These are phyloP conservation scores for Caenorhabditis japonica DNA, from an alignment of 2,888 invertebrate genomes.

Conservation along the genomic window DNA sequence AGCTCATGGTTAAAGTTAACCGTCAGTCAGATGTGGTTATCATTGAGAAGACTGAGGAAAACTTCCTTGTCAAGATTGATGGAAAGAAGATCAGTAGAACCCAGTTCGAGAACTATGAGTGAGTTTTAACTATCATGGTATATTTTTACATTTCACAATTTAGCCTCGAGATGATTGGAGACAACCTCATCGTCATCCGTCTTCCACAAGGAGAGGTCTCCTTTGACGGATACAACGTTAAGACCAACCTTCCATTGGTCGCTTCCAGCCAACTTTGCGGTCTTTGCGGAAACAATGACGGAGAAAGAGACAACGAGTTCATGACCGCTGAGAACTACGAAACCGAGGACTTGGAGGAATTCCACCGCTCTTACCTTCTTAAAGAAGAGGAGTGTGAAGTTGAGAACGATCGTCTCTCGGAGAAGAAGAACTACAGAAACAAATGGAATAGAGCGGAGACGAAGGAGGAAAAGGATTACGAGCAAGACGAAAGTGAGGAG, in stretches of 20 bases:
- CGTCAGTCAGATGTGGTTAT: slow-evolving; percentile 50
- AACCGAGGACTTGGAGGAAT: slow-evolving; percentile 67
- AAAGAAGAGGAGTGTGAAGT: slow-evolving; percentile 57
- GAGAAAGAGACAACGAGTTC: slow-evolving; percentile 68
- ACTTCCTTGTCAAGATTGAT: slow-evolving; percentile 58
- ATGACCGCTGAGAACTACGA: slow-evolving; percentile 63
- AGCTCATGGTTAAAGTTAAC: slow-evolving; percentile 71
- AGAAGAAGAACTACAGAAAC: slow-evolving; percentile 61
- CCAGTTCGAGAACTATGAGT: slow-evolving; percentile 42
- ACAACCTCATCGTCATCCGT: slow-evolving; percentile 57
- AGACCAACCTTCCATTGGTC: slow-evolving; percentile 56
- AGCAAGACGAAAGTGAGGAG: slow-evolving; percentile 17
- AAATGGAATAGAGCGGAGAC: slow-evolving; percentile 39
- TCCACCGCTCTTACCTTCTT: slow-evolving; percentile 71
- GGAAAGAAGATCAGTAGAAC: slow-evolving; percentile 57
- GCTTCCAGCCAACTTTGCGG: slow-evolving; percentile 69
- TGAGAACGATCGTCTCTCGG: slow-evolving; percentile 48
- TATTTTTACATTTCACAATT: no score
- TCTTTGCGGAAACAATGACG: slow-evolving; percentile 75
- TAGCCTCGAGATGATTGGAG: slow-evolving; percentile 54
- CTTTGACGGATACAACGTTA: slow-evolving; percentile 69
- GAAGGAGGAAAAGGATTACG: slow-evolving; percentile 14
- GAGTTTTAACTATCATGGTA: background rate
- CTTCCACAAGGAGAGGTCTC: slow-evolving; percentile 47
- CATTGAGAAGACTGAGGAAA: slow-evolving; percentile 39